Base-by-base conservation (phyloP, 2,888 invertebrate genomes). In the Malacosoma neustria region DNA sequence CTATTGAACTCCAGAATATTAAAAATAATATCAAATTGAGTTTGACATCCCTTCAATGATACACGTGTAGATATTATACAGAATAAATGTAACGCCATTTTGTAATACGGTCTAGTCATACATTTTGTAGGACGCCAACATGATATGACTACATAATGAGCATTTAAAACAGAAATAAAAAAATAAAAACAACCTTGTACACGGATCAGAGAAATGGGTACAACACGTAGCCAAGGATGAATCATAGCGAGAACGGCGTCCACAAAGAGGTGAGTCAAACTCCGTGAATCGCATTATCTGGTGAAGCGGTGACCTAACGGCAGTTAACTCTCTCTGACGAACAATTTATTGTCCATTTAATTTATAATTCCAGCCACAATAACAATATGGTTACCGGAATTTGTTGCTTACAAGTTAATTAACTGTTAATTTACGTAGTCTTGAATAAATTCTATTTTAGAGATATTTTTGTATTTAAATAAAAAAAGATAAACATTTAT, bases 181-280 rank as follows among this genome's bases (percentile, higher is more conserved):
- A 61, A 59, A 55, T 54, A 62, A 57, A 58, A 63, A 64, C 57
- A 65, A 48, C 61, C 57, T 66, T 64, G 63, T 59, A 46, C 48
- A 43, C 50, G 53, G 56, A 62, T 57, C 54, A 53, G 48, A 65
- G 63, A 72, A 71, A 69, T 65, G 64, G 61, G 61, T 50, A 55
- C 64, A 68, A 62, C 71, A 69, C 66, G 63, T 63, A 62, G 61
- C 52, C 43, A 15, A 38, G 43, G 36, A 44, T 72, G 72, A 73
- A 59, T 73, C 72, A 72, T 57, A 54, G 45, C 41, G 36, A 31
- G 36, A 32, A 39, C 48, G 46, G 39, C 50, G 51, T 53, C 48
- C 49, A 44, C 48, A 45, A 40, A 43, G 40, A 37, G 48, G 51
- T 62, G 64, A 67, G 55, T 64, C 64, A 58, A 59, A 49, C 56